These are phyloP conservation scores for Apostichopus leukothele DNA, from an alignment of 53 echinoderm and acorn worm species.

Conservation along the genomic window DNA sequence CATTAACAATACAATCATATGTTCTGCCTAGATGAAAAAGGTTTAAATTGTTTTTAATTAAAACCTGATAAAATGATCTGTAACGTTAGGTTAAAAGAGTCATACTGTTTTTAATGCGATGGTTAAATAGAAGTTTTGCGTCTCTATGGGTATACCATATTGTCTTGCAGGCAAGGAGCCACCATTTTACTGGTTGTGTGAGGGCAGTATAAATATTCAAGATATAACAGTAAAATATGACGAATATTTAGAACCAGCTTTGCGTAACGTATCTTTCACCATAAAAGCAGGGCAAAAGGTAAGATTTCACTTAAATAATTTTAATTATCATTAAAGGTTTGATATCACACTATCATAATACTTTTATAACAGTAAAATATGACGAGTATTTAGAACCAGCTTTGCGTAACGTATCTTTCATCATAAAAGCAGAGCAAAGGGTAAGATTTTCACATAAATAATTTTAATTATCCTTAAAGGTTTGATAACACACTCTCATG, in stretches of 20 bases:
- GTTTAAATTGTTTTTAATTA: too few species aligned
- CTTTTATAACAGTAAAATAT: neutral
- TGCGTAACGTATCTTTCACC: neutral
- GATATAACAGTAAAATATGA: neutral
- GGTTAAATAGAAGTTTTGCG: too few species aligned
- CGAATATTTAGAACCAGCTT: conserved; percentile 13
- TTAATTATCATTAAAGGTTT: too few species aligned
- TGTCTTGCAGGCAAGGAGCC: neutral
- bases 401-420: neutral
- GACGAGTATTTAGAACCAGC: conserved; percentile 19
- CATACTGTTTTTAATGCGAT: too few species aligned
- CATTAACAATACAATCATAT: too few species aligned
- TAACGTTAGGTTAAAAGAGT: too few species aligned
- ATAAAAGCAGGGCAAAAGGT: conserved; percentile 9
- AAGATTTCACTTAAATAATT: neutral
- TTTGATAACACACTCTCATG: too few species aligned
- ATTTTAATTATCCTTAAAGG: too few species aligned
- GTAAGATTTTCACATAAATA: neutral
- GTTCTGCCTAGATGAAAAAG: too few species aligned
- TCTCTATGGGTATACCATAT: too few species aligned
- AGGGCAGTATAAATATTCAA: conserved; percentile 6
- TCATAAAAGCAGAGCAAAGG: neutral
- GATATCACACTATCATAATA: too few species aligned
- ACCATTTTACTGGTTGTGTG: conserved; percentile 19
- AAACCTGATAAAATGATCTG: too few species aligned